Conservation (phyloP, 2,888 invertebrate genomes). For the Yponomeuta malinellus region DNA sequence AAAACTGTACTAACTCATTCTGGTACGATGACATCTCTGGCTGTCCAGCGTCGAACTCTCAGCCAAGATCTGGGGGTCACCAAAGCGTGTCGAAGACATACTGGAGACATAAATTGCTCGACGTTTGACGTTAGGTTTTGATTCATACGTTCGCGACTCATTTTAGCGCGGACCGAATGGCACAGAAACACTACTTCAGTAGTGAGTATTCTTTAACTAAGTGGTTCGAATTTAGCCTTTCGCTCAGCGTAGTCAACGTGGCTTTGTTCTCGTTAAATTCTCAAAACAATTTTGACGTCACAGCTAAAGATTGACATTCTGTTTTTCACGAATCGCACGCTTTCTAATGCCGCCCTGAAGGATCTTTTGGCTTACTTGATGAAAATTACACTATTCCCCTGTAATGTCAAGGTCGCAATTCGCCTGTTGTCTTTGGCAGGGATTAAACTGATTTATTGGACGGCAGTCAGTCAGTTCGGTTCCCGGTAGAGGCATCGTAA, state of each 20-base stretch:
- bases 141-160: conserved; percentile 41
- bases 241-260: no score
- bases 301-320: no score
- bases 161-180: background rate
- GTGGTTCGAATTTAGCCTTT: no score
- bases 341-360: background rate
- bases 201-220: no score
- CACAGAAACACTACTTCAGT: conserved; percentile 26
- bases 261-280: no score
- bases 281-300: no score
- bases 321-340: no score
- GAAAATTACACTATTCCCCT: background rate
- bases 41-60: background rate
- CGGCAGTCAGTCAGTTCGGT: conserved; percentile 54
- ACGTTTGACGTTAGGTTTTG: conserved; percentile 40
- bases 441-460: conserved; percentile 69
- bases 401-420: conserved; percentile 14
- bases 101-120: conserved; percentile 45
- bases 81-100: conserved; percentile 25
- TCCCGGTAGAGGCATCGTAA: conserved; percentile 58
- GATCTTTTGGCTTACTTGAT: background rate
- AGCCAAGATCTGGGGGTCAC: background rate
- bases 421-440: conserved; percentile 45
- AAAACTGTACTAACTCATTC: no score
- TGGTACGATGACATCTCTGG: no score